Evolutionary conservation across 2,888 invertebrate genomes (phyloP).

Genomic region (Drosophila kanekoi): DNA sequence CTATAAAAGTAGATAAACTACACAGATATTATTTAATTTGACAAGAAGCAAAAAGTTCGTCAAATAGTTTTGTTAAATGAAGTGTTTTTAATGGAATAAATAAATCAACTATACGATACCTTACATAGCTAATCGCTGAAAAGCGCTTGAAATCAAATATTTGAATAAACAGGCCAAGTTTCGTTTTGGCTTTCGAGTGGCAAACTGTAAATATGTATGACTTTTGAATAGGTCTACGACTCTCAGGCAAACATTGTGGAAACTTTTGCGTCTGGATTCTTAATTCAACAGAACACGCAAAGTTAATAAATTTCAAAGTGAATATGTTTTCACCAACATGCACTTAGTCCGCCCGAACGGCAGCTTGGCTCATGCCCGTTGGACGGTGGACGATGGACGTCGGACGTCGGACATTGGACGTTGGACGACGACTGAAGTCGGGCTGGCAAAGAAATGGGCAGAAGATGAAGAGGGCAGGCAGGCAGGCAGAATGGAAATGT

Average conservation of each 20-base stretch:
- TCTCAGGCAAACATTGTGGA: conserved; percentile 68
- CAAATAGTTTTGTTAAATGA: too few species aligned
- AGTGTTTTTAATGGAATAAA: conserved; percentile 1
- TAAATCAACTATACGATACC: conserved; percentile 4
- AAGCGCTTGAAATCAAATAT: conserved; percentile 14
- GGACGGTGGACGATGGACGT: conserved; percentile 26
- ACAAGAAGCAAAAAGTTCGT: too few species aligned
- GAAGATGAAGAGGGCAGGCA: conserved; percentile 24
- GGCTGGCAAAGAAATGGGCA: conserved; percentile 7
- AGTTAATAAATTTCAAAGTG: conserved; percentile 83
- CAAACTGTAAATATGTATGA: conserved; percentile 43
- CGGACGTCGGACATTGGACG: conserved; percentile 24
- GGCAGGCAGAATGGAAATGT: conserved; percentile 67
- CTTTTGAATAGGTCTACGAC: conserved; percentile 51
- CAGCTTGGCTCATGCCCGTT: conserved; percentile 30
- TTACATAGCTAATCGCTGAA: conserved; percentile 8
- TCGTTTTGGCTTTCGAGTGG: conserved; percentile 17
- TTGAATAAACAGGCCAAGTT: conserved; percentile 32
- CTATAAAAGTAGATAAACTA: too few species aligned
- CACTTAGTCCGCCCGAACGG: conserved; percentile 69
- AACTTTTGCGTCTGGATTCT: conserved; percentile 75
- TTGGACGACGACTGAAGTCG: conserved; percentile 1
- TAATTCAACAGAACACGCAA: conserved; percentile 84
- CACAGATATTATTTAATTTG: too few species aligned
- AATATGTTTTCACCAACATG: conserved; percentile 78